Evolutionary conservation across 1,140 invertebrate genomes (phyloP), one percentile per base, ranked within the genome.

Genomic region (Nymphalis io): DNA sequence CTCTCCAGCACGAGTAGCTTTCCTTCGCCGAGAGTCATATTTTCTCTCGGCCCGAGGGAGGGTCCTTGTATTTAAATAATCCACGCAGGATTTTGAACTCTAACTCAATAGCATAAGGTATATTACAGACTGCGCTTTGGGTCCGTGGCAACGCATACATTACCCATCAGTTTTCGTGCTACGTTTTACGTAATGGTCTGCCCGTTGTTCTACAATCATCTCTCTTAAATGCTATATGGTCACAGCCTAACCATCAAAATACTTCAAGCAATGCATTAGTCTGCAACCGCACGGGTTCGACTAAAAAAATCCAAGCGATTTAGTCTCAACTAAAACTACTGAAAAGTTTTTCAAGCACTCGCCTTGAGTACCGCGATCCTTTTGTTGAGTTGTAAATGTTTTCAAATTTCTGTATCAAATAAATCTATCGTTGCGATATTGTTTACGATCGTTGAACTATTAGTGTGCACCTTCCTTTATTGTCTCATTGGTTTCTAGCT

Each of bases 121-220:
- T 44, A 40, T 59, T 61, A 60, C 66, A 0, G 13, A 15, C 6
- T 58, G 73, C 21, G 18, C 20, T 0, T 12, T 1, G 2, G 13
- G 64, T 64, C 44, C 79, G 74, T 84, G 82, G 61, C 63, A 64
- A 55, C 75, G 83, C 81, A 84, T 83, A 83, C 67, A 83, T 83
- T 83, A 81, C 55, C 64, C 42, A 73, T 75, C 60, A 72, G 75
- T 72, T 73, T 59, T 70, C 63, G 68, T 69, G 53, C 62, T 62
- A 63, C 59, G 64, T 53, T 62, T 69, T 74, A 53, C 69, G 75
- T 81, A 75, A 81, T 79, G 74, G 77, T 73, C 70, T 46, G 67
- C 6, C 48, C 59, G 60, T 42, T 46, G 59, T 62, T 62, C 33
- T 46, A 63, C 60, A 63, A 63, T 51, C 60, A 61, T 61, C 16